These are phyloP conservation scores for Bombus confusus DNA, from an alignment of 1,140 invertebrate species.

Conservation along the genomic window DNA sequence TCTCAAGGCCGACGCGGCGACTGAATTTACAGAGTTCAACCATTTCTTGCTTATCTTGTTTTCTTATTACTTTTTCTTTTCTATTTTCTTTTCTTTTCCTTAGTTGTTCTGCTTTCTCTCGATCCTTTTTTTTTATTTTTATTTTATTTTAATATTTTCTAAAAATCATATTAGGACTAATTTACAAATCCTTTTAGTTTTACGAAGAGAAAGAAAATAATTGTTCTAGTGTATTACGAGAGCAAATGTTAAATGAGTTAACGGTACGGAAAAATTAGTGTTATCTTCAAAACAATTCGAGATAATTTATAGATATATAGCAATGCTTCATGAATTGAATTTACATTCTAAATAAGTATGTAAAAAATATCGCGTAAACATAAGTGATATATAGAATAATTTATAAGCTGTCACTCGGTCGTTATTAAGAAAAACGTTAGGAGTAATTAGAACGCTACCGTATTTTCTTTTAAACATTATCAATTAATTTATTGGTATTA, in stretches of 20 bases:
- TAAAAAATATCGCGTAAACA: neutral
- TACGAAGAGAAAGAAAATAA: neutral
- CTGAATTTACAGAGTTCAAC: slow-evolving; percentile 53
- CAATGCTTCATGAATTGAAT: neutral
- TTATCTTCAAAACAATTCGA: neutral
- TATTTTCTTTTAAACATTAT: neutral
- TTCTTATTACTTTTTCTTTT: neutral
- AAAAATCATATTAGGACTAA: neutral
- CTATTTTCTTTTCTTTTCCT: neutral
- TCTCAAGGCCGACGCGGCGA: slow-evolving; percentile 55
- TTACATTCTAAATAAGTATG: slow-evolving; percentile 1
- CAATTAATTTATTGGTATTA: neutral
- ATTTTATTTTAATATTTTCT: neutral
- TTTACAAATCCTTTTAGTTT: neutral
- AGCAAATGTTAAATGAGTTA: neutral
- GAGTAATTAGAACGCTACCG: neutral
- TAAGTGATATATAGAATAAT: neutral
- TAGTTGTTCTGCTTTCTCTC: neutral
- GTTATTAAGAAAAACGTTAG: neutral
- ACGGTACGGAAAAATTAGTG: neutral
- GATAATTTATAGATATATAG: neutral
- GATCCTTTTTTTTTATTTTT: too few species aligned
- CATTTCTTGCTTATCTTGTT: slow-evolving; percentile 26
- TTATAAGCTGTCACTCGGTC: neutral
- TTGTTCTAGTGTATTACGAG: neutral